Evolutionary conservation across 2,888 invertebrate genomes (phyloP), one percentile per base, ranked within the genome.

Genomic region (Meteorus colon): DNA sequence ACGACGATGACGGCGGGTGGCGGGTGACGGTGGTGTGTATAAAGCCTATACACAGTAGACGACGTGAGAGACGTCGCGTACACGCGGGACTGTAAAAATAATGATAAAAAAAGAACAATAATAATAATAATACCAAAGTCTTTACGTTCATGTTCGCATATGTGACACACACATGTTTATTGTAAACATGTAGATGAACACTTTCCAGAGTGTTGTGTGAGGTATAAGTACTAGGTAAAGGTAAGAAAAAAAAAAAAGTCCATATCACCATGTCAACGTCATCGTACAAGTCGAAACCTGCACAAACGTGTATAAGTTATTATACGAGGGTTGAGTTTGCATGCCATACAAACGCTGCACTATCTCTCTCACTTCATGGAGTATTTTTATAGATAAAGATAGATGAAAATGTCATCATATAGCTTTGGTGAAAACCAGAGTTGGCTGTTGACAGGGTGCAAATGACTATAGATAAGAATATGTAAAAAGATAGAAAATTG

Each of bases 1-100:
- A 79, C 80, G 82, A 82, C 84, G 48, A n/a, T 6, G 48, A n/a
- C 5, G 73, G 51, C 73, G 76, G 81, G 72, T 78, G 83, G 79
- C 82, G 73, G 19, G 19, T 19, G 55, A n/a, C 29, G 16, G 1
- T 2, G 16, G 37, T 65, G 10, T 65, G 34, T 65, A 63, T 16
- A 10, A 41, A 41, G 19, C n/a, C 73, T 73, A 74, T 66, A 73
- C 45, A 73, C 19, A 55, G 55, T 19, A 19, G 19, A 55, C 55
- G n/a, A 55, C 55, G 19, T 55, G 8, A 55, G 55, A 55, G 55
- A 55, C 55, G 19, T 55, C 55, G 55, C 68, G 19, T 68, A 51
- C 4, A 67, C 14, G 19, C 60, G 45, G 45, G 37, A 41, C 59
- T 59, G 12, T 59, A 48, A 55, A 19, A 55, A 41, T 41, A 41